Evolutionary conservation across 1,140 invertebrate genomes (phyloP).

Genomic region (Periplaneta americana): DNA sequence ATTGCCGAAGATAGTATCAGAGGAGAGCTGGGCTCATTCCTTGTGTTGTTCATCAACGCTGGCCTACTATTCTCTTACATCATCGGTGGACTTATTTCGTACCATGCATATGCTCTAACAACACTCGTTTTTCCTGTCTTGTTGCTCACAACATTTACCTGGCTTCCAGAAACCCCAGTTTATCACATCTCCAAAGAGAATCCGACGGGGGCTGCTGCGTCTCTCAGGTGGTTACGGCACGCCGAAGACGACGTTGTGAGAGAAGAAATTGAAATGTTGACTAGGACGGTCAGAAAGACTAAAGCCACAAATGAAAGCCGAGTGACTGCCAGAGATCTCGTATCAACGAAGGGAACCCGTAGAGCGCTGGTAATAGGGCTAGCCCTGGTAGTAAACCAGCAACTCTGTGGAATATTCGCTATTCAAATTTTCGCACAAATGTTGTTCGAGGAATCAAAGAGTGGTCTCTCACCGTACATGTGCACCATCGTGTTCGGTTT

Average conservation of each 20-base stretch:
- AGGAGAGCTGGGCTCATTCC: constrained; percentile 46
- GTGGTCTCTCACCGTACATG: constrained; percentile 46
- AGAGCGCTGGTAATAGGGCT: constrained; percentile 40
- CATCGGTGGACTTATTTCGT: constrained; percentile 46
- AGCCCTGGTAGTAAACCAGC: constrained; percentile 52
- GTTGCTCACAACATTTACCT: constrained; percentile 39
- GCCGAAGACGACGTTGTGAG: not conserved
- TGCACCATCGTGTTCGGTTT: constrained; percentile 45
- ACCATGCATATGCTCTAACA: constrained; percentile 37
- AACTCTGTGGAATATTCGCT: constrained; percentile 52
- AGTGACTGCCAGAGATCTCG: not conserved
- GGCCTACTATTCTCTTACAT: constrained; percentile 51
- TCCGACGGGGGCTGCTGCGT: not conserved
- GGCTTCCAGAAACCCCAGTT: constrained; percentile 52
- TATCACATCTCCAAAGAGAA: not conserved
- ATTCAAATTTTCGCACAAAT: constrained; percentile 38
- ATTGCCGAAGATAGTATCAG: constrained; percentile 46
- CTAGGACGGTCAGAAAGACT: not conserved
- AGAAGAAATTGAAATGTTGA: constrained; percentile 27
- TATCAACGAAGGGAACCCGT: constrained; percentile 43
- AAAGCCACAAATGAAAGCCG: not conserved
- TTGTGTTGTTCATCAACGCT: constrained; percentile 45
- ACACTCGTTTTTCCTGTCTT: constrained; percentile 40
- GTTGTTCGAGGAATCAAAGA: constrained; percentile 41
- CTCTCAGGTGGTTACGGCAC: not conserved